A percentile compares a stretch with the other conserved stretches of the same genome.
Conservation (phyloP, 2,113 vertebrate genomes). For the Xerus inauris region DNA sequence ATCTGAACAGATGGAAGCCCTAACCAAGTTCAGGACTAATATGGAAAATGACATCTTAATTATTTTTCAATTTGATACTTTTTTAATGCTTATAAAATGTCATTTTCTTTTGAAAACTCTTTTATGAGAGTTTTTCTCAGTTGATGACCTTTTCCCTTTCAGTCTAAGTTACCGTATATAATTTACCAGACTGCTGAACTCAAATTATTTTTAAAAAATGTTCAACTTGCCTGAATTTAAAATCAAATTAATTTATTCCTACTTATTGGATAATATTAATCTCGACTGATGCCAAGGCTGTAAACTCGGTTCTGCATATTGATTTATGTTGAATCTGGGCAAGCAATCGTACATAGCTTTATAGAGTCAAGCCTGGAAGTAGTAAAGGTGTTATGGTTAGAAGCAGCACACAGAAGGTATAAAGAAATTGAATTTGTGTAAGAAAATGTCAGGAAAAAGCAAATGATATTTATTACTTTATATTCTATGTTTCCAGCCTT, state of each 20-base stretch:
- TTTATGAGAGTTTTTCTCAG: background rate
- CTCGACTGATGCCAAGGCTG: conserved; percentile 16
- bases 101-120: conserved; percentile 17
- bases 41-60: background rate
- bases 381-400: conserved; percentile 54
- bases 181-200: conserved; percentile 3
- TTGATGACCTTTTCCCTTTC: background rate
- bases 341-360: conserved; percentile 59
- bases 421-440: background rate
- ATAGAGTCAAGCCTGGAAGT: conserved; percentile 62
- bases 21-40: background rate
- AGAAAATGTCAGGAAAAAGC: conserved; percentile 33
- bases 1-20: background rate
- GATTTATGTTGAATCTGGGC: conserved; percentile 62
- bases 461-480: background rate
- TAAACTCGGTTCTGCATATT: conserved; percentile 62
- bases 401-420: conserved; percentile 28
- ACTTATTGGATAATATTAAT: conserved; percentile 4
- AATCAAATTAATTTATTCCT: conserved; percentile 3
- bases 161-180: background rate
- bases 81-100: background rate
- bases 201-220: conserved; percentile 1
- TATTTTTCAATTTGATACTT: background rate
- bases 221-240: background rate
- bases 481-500: background rate